phyloP scores from a whole-genome alignment of 1,140 invertebrate genomes.

The Lepidurus couesii region DNA sequence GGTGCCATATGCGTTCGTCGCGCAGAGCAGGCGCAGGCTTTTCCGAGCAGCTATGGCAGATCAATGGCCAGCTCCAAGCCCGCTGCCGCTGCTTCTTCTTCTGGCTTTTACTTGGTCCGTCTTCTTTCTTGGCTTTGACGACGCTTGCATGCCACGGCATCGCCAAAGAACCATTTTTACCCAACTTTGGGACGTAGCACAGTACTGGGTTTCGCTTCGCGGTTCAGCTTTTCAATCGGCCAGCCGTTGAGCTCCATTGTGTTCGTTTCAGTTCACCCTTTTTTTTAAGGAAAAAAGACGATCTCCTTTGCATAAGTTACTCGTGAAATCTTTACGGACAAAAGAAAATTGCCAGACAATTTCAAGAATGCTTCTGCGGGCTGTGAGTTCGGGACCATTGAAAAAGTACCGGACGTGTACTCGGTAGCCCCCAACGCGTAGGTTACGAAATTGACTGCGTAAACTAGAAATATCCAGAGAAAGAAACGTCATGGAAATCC shows the following conservation, averaged over 20 bases:
- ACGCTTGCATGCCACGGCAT: slow-evolving; percentile 7
- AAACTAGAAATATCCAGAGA: background rate
- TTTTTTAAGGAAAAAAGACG: background rate
- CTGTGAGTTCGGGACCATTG: background rate
- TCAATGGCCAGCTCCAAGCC: slow-evolving; percentile 8
- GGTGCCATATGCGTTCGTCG: background rate
- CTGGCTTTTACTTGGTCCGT: background rate
- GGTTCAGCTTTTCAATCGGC: background rate
- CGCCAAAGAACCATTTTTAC: background rate
- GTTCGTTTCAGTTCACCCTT: background rate
- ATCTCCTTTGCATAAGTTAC: background rate
- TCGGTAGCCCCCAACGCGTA: background rate
- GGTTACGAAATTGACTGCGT: background rate
- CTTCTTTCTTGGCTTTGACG: background rate
- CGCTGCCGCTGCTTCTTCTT: background rate
- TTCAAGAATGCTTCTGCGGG: background rate
- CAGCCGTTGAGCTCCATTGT: background rate
- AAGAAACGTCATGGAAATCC: background rate
- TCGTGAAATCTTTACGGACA: no score
- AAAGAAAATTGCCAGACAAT: background rate
- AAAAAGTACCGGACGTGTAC: background rate
- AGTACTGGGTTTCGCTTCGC: background rate
- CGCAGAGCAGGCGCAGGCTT: slow-evolving; percentile 20
- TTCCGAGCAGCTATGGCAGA: background rate
- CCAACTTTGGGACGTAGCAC: background rate